A percentile compares a stretch with the other conserved stretches of the same genome.
These are phyloP conservation scores for Syrista parreyssii DNA, from an alignment of 2,888 invertebrate genomes.

Conservation along the genomic window DNA sequence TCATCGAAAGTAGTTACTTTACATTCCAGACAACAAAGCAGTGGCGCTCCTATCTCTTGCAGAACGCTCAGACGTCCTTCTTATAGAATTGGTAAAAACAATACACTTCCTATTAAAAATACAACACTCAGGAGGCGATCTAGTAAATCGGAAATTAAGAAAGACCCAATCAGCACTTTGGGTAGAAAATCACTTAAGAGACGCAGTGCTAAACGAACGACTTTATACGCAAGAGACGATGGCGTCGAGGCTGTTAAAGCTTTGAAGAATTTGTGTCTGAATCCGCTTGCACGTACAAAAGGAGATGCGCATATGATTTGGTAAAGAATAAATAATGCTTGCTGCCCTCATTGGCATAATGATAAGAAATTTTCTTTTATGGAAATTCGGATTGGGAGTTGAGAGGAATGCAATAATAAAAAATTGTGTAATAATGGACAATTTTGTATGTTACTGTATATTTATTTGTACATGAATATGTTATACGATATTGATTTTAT, in stretches of 20 bases:
- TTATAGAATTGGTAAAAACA: constrained; percentile 35
- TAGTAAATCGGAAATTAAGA: background rate
- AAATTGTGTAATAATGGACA: too few relatives aligned
- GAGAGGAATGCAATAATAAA: background rate
- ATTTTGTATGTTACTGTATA: too few relatives aligned
- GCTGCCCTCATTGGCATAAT: constrained; percentile 29
- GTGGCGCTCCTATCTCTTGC: background rate
- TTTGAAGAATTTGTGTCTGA: constrained; percentile 55
- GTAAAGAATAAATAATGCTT: constrained; percentile 35
- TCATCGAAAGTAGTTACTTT: background rate
- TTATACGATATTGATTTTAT: too few relatives aligned
- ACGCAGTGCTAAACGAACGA: constrained; percentile 47
- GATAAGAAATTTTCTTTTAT: constrained; percentile 9
- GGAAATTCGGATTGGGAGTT: constrained; percentile 13
- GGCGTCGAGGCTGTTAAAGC: constrained; percentile 57
- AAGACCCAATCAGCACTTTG: constrained; percentile 9
- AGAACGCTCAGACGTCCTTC: constrained; percentile 35
- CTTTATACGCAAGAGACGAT: constrained; percentile 59
- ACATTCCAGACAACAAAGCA: background rate
- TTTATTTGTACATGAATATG: too few relatives aligned
- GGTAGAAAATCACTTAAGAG: constrained; percentile 27
- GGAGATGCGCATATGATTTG: constrained; percentile 59
- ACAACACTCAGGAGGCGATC: constrained; percentile 4
- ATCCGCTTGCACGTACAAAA: constrained; percentile 57
- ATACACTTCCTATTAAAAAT: constrained; percentile 33